Evolutionary conservation across 2,888 invertebrate genomes (phyloP), one percentile per base, ranked within the genome.

Genomic region (Ganaspis brasiliensis): DNA sequence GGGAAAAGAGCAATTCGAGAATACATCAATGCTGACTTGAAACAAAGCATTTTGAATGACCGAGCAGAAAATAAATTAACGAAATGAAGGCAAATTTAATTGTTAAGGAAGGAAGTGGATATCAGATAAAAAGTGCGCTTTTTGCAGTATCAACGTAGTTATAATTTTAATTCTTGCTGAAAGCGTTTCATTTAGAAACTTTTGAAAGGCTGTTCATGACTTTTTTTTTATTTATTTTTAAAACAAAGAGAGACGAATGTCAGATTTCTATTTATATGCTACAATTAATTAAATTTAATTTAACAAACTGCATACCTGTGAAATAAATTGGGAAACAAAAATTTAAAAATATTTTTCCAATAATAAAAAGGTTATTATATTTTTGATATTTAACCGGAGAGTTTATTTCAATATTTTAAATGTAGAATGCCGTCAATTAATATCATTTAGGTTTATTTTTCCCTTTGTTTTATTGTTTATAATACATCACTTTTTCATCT

Each of bases 351-450:
- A n/a, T n/a, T n/a, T n/a, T n/a, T n/a, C n/a, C n/a, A n/a, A n/a
- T n/a, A n/a, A n/a, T n/a, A n/a, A n/a, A n/a, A n/a, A n/a, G n/a
- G n/a, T n/a, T n/a, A n/a, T n/a, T n/a, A n/a, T n/a, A n/a, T n/a
- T n/a, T n/a, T n/a, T n/a, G n/a, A n/a, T n/a, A n/a, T n/a, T n/a
- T n/a, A n/a, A n/a, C n/a, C n/a, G n/a, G n/a, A n/a, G n/a, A n/a
- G 76, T 80, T 79, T 73, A 73, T 75, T 79, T 83, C 81, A 76
- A 75, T 82, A 80, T 78, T 82, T 81, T 82, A 83, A 82, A 77
- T 63, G 82, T 84, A 84, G n/a, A n/a, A 85, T 85, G 83, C 84
- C 82, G 83, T 84, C 49, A 81, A 70, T 77, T 84, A 83, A 81
- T 82, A 85, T 81, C 81, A 74, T 82, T 79, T 78, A 67, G 14